Evolutionary conservation across 2,797 vertebrate genomes (phyloP).

Genomic region (Esox lucius): DNA sequence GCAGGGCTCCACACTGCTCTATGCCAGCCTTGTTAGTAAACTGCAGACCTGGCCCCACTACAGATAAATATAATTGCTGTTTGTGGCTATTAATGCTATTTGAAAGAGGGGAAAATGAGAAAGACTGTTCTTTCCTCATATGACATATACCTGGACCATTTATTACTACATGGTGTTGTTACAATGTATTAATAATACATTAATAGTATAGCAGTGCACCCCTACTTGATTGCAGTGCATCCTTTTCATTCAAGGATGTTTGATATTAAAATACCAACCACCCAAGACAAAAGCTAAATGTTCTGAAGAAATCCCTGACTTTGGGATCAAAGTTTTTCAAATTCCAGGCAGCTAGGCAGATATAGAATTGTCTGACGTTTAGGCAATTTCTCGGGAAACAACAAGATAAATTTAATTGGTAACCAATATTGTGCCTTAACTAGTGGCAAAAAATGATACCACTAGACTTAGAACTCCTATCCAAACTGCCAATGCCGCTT

Average conservation of each 20-base stretch:
- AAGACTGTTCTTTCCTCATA: too few species aligned
- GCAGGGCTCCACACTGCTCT: constrained; percentile 16
- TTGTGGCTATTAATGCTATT: constrained; percentile 65
- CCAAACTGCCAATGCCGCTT: constrained; percentile 27
- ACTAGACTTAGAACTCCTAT: constrained; percentile 18
- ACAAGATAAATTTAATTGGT: constrained; percentile 19
- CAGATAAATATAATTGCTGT: constrained; percentile 62
- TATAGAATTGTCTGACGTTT: constrained; percentile 15
- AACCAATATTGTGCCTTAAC: constrained; percentile 29
- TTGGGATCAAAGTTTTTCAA: not conserved
- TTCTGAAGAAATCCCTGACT: not conserved
- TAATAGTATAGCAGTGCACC: constrained; percentile 26
- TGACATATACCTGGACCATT: too few species aligned
- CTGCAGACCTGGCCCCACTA: constrained; percentile 47
- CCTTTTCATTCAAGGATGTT: not conserved
- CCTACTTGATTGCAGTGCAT: not conserved
- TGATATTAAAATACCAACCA: not conserved
- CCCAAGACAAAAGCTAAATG: not conserved
- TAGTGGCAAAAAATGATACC: constrained; percentile 23
- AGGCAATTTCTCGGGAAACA: constrained; percentile 29
- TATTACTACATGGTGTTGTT: too few species aligned
- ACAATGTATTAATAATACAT: too few species aligned
- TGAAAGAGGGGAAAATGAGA: constrained; percentile 13
- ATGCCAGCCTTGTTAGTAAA: constrained; percentile 52
- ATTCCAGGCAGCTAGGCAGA: constrained; percentile 51